Base-by-base conservation (phyloP, 2,888 invertebrate species). In the Hirudinaria manillensis region DNA sequence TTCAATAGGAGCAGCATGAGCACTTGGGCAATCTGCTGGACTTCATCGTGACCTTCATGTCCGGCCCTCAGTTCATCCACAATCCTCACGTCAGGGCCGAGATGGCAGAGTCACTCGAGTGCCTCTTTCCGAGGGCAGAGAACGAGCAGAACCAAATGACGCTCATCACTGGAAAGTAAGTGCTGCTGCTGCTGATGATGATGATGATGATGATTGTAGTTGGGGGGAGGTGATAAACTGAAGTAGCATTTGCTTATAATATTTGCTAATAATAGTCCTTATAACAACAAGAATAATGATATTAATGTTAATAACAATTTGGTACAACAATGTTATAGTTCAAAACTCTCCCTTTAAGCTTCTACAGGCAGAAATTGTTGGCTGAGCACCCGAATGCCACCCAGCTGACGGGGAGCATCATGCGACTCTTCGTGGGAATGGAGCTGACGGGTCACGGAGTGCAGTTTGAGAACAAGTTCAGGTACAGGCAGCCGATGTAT, bases 371-470 rank as follows among this genome's bases (percentile, higher is more conserved):
- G 80, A 89, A 90, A 83, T 86, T 95, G 70, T 87, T 94, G 83
- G 88, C 89, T 70, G 88, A 88, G 74, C 93, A 95, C 85, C 90
- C 91, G 79, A 88, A 81, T 85, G 80, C 84, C 16, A 77, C 79
- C 10, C 82, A 94, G 89, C 89, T 96, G 76, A 91, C 93, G 19
- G 88, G 89, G 67, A 91, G 90, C 82, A 87, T 97, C 38, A 86
- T 96, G 75, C 90, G 93, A 83, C 94, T 97, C 13, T 97, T 96
- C 85, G 95, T 97, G n/a, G 92, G 93, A 79, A 97, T 97, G 77
- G 96, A 97, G 87, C 93, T 95, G 93, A 95, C 95, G 0, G 96
- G 96, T 0, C 93, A 95, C 84, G 93, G 91, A 82, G 95, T 96
- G 29, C 92, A 93, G 82, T 96, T 96, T 83, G 96, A 96, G 84